These are phyloP conservation scores for Euphonia xanthogaster DNA, from an alignment of 2,797 vertebrate genomes.

Conservation along the genomic window DNA sequence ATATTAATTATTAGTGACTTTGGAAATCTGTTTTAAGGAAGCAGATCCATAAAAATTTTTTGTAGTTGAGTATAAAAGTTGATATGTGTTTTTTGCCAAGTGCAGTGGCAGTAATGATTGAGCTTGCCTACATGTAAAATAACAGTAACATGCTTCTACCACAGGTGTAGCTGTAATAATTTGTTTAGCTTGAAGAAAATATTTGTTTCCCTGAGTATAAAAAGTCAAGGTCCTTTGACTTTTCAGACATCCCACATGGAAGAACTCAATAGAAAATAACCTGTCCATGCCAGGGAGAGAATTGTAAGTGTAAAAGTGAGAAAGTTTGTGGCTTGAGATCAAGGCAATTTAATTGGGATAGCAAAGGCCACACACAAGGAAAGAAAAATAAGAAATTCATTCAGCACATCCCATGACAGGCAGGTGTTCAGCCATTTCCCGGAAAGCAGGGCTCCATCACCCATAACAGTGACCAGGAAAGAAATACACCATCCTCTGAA, in stretches of 20 bases:
- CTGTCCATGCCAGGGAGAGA: not conserved
- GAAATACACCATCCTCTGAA: not conserved
- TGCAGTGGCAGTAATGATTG: not conserved
- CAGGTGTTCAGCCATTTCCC: not conserved
- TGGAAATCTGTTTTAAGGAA: not conserved
- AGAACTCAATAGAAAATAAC: slow-evolving; percentile 1
- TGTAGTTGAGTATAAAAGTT: not conserved
- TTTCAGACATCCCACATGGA: not conserved
- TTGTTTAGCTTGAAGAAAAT: slow-evolving; percentile 27
- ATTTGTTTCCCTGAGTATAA: slow-evolving; percentile 6
- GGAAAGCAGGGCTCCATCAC: not conserved
- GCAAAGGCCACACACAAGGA: not conserved
- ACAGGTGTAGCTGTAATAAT: not conserved
- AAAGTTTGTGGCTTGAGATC: not conserved
- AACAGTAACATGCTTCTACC: not conserved
- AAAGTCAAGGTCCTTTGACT: not conserved
- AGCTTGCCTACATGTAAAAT: not conserved
- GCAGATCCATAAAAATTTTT: not conserved
- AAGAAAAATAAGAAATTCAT: not conserved
- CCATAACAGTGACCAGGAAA: accelerated
- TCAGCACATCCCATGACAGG: not conserved
- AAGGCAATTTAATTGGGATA: not conserved
- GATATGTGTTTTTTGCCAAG: not conserved
- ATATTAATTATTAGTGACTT: not conserved
- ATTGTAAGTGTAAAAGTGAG: not conserved